Evolutionary conservation across 2,797 vertebrate species (phyloP).

Genomic region (Monodelphis domestica): DNA sequence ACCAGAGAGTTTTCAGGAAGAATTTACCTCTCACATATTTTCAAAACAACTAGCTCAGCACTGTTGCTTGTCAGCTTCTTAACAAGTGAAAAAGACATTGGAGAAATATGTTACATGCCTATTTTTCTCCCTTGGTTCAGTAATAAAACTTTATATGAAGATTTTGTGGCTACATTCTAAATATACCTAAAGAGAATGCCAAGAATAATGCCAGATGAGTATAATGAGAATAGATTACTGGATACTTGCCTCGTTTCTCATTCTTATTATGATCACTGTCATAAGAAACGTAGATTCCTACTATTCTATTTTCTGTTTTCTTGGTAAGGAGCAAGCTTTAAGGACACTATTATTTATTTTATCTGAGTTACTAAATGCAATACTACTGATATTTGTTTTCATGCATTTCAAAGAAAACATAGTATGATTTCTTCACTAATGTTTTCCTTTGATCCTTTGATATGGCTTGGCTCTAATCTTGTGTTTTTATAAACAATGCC

Average conservation of each 20-base stretch:
- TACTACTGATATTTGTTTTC: background rate
- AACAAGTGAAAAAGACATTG: background rate
- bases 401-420: background rate
- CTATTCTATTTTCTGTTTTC: background rate
- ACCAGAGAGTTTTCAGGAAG: background rate
- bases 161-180: background rate
- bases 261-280: background rate
- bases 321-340: background rate
- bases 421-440: background rate
- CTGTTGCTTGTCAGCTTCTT: background rate
- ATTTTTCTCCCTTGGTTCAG: background rate
- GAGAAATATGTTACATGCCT: background rate
- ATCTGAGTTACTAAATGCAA: background rate
- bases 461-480: background rate
- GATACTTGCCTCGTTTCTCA: background rate
- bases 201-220: background rate
- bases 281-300: background rate
- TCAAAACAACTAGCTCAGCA: background rate
- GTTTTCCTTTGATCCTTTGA: background rate
- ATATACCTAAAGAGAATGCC: background rate
- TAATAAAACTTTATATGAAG: background rate
- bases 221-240: background rate
- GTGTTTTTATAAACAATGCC: background rate
- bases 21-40: background rate
- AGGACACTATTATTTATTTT: background rate